These are phyloP conservation scores for Poecilus cupreus DNA, from an alignment of 2,888 invertebrate genomes.

Conservation along the genomic window DNA sequence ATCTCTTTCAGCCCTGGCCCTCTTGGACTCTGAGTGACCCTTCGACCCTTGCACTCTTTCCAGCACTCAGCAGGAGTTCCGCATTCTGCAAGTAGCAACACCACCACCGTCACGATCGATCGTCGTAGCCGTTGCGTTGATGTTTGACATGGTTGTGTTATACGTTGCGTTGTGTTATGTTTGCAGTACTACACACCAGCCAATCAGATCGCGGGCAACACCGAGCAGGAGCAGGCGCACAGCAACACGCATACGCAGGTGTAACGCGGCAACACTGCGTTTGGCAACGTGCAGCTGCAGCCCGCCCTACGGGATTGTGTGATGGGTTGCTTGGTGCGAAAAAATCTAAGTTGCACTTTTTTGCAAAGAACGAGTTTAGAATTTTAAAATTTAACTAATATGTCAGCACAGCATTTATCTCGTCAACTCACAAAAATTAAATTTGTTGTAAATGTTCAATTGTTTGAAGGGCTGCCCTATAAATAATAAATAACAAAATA, in stretches of 20 bases:
- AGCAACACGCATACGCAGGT: slow-evolving; percentile 92
- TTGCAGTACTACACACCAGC: slow-evolving; percentile 90
- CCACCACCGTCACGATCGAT: neutral
- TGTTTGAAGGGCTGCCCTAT: too few species aligned
- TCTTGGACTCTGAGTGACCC: neutral
- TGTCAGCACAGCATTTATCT: too few species aligned
- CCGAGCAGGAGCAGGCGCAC: slow-evolving; percentile 85
- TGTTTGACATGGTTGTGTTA: neutral
- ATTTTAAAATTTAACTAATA: too few species aligned
- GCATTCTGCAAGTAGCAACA: neutral
- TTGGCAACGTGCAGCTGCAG: neutral
- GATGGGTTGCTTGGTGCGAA: too few species aligned
- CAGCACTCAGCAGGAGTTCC: neutral
- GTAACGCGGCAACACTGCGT: slow-evolving; percentile 73
- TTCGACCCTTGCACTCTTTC: neutral
- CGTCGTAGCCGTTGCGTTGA: neutral
- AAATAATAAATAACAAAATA: too few species aligned
- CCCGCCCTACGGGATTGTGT: too few species aligned
- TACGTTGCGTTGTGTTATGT: slow-evolving; percentile 23
- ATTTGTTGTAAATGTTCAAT: too few species aligned
- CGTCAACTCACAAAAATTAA: too few species aligned
- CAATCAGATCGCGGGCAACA: slow-evolving; percentile 82
- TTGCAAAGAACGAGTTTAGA: neutral
- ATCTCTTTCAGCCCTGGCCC: too few species aligned
- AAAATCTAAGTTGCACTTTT: neutral